Evolutionary conservation across 2,797 vertebrate genomes (phyloP).

Genomic region (Emys orbicularis): DNA sequence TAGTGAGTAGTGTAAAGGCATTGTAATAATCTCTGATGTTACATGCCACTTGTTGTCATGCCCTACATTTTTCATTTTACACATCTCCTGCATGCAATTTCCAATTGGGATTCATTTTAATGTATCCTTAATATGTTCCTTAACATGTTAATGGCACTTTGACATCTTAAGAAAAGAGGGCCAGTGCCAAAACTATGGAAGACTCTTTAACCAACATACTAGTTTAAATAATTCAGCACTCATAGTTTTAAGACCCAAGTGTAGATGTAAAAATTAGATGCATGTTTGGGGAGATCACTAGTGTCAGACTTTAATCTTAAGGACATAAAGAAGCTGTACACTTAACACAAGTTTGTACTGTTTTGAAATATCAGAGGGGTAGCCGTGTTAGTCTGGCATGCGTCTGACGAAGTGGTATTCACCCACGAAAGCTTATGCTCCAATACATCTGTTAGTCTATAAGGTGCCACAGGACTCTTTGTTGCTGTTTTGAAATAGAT

Average conservation of each 20-base stretch:
- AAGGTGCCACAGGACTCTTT: too few species aligned
- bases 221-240: neutral
- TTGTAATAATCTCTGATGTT: neutral
- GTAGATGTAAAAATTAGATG: neutral
- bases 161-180: neutral
- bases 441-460: too few species aligned
- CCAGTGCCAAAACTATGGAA: neutral
- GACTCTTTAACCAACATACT: rapidly evolving
- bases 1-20: neutral
- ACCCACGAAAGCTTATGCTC: too few species aligned
- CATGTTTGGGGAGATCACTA: neutral
- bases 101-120: neutral
- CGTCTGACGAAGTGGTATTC: too few species aligned
- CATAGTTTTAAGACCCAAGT: neutral
- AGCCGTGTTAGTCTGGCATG: too few species aligned
- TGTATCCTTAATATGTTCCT: neutral
- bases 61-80: neutral
- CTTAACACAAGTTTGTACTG: neutral
- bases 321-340: neutral
- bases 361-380: conserved; percentile 25
- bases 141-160: neutral
- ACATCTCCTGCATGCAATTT: neutral
- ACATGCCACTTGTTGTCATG: neutral
- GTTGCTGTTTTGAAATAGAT: conserved; percentile 36
- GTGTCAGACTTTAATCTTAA: neutral